phyloP scores from a whole-genome alignment of 2,113 vertebrate genomes.

The Platycercus adscitus region DNA sequence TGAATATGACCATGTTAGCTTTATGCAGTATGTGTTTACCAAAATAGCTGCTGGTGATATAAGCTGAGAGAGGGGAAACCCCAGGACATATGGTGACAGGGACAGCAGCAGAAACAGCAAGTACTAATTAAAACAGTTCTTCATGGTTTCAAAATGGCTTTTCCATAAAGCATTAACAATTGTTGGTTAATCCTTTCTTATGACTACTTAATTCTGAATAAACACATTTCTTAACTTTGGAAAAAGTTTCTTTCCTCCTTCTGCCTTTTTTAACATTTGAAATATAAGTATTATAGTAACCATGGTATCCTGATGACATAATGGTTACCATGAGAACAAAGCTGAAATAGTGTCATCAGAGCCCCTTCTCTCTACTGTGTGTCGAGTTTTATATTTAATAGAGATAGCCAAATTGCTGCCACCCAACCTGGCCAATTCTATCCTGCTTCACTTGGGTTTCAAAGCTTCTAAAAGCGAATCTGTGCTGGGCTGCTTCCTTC shows the following conservation, averaged over 20 bases:
- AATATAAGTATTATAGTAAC: conserved; percentile 68
- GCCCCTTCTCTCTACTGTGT: conserved; percentile 33
- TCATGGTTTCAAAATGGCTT: not conserved
- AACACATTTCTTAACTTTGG: conserved; percentile 37
- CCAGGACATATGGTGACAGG: conserved; percentile 50
- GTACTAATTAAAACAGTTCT: conserved; percentile 23
- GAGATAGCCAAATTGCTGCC: conserved; percentile 28
- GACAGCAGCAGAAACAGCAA: conserved; percentile 21
- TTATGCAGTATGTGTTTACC: not conserved
- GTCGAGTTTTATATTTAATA: conserved; percentile 43
- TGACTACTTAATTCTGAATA: not conserved
- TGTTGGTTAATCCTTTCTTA: not conserved
- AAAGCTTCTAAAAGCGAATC: not conserved
- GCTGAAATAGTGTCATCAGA: conserved; percentile 67
- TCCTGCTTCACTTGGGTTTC: not conserved
- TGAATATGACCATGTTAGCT: not conserved
- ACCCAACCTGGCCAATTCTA: not conserved
- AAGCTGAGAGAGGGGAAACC: conserved; percentile 32
- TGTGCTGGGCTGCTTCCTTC: not conserved
- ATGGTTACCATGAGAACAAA: conserved; percentile 76
- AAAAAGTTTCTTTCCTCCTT: not conserved
- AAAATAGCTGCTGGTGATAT: conserved; percentile 37
- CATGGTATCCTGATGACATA: conserved; percentile 73
- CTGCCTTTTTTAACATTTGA: conserved; percentile 61
- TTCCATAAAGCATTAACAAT: conserved; percentile 11